Percentiles rank a stretch among this genome's conserved stretches.
Evolutionary conservation across 2,113 vertebrate genomes (phyloP).

Genomic region (Sisor rabdophorus): DNA sequence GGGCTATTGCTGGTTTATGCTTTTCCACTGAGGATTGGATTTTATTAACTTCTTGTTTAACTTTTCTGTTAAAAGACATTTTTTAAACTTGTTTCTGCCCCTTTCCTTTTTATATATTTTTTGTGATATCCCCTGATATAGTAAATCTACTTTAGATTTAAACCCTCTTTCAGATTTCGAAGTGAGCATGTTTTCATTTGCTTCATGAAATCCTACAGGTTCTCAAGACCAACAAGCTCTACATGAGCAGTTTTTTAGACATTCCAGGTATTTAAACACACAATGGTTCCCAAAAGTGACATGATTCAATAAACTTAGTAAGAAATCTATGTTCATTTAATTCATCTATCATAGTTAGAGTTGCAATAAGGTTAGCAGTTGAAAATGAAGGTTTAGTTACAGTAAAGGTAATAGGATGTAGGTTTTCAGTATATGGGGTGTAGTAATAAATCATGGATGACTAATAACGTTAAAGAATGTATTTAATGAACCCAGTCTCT

Average conservation of each 20-base stretch:
- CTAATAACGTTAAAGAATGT: not conserved
- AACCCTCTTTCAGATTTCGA: too few species aligned
- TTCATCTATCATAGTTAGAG: not conserved
- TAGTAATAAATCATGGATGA: not conserved
- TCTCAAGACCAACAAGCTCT: too few species aligned
- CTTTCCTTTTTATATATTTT: not conserved
- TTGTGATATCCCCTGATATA: not conserved
- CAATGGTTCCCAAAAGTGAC: not conserved
- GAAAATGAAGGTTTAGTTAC: not conserved
- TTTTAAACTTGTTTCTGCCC: not conserved
- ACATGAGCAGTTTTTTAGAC: not conserved
- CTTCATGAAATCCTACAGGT: too few species aligned
- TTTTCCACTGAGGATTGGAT: constrained; percentile 5
- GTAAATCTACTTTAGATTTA: not conserved
- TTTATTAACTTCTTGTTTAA: too few species aligned
- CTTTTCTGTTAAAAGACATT: constrained; percentile 18
- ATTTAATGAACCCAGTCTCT: not conserved
- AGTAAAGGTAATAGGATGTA: not conserved
- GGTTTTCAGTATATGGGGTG: not conserved
- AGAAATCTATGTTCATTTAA: not conserved
- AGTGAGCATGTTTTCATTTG: too few species aligned
- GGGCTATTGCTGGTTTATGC: not conserved
- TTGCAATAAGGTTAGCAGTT: not conserved
- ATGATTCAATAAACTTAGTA: not conserved
- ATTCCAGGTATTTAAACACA: not conserved